Evolutionary conservation across 2,797 vertebrate species (phyloP), one percentile per base, ranked within the genome.

Genomic region (Lophius americanus): DNA sequence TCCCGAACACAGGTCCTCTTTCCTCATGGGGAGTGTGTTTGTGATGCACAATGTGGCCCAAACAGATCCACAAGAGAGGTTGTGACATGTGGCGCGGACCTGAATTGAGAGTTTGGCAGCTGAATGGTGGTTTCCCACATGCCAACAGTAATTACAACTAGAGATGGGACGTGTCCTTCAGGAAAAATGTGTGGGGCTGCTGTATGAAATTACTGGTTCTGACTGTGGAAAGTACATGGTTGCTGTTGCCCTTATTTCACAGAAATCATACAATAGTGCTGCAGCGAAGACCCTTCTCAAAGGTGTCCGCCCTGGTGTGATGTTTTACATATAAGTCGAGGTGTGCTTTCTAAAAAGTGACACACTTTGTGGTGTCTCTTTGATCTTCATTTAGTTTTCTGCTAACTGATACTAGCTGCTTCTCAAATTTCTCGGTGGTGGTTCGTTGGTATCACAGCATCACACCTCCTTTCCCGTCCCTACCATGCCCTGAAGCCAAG

Each of bases 61-160:
- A 79, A 69, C 68, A 84, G 33, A 0, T 48, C 60, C 54, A 64
- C 51, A n/a, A 7, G 10, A 64, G 63, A 73, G 68, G 81, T 84
- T 47, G 58, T 71, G 76, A 84, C 86, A 81, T 72, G 62, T 46
- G 64, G 68, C 44, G 62, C 54, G 64, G 78, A 73, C 74, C 64
- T 60, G 63, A 69, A 78, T 65, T 52, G 63, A 57, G 62, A 64
- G 59, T 7, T 59, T 73, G 70, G 72, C 60, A 55, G 64, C 64
- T 65, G 54, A 53, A 5, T 61, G 83, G 69, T 63, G 82, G 86
- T 82, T 81, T 72, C 75, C 75, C 82, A 61, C 77, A 84, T 68
- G 81, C 72, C 76, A 71, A 1, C 70, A 14, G 82, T 80, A 89
- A 87, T 88, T 88, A 75, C 68, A 82, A 48, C 63, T 14, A 35